Conservation (phyloP, 1,140 invertebrate genomes). For the Drosophila sucinea region DNA sequence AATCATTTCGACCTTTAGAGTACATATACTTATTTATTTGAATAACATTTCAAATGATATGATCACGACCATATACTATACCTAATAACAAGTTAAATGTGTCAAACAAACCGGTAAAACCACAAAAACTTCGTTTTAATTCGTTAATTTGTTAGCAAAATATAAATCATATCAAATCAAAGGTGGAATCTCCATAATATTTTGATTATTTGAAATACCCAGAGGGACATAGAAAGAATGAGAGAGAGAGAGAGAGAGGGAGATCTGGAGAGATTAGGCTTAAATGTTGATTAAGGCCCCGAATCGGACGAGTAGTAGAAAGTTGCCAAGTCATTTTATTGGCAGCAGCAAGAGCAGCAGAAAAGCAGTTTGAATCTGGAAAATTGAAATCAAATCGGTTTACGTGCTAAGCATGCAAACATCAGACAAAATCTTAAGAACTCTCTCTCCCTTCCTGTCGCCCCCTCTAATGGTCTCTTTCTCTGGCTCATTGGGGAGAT, state of each 20-base stretch:
- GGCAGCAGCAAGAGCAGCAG: conserved; percentile 8
- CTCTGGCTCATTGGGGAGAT: neutral
- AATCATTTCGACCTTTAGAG: conserved; percentile 9
- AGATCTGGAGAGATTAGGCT: conserved; percentile 24
- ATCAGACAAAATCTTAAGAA: conserved; percentile 13
- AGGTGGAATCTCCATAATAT: neutral
- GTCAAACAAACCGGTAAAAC: conserved; percentile 1
- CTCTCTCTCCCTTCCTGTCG: neutral
- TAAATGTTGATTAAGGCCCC: conserved; percentile 32
- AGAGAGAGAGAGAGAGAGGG: neutral
- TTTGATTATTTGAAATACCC: conserved; percentile 8
- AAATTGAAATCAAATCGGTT: conserved; percentile 83
- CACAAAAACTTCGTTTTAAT: conserved; percentile 2
- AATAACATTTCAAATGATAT: neutral
- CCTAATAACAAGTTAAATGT: neutral
- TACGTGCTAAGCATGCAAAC: conserved; percentile 72
- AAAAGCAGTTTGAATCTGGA: conserved; percentile 68
- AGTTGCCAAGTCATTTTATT: conserved; percentile 45
- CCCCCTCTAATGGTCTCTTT: neutral
- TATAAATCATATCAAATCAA: conserved; percentile 2
- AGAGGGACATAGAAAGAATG: neutral
- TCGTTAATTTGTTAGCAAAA: neutral
- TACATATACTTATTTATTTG: conserved; percentile 1
- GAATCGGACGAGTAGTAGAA: conserved; percentile 19
- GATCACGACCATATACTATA: neutral